Evolutionary conservation across 37 sponge, comb jelly and placozoan species (phyloP).

Genomic region (Spongia lamella): DNA sequence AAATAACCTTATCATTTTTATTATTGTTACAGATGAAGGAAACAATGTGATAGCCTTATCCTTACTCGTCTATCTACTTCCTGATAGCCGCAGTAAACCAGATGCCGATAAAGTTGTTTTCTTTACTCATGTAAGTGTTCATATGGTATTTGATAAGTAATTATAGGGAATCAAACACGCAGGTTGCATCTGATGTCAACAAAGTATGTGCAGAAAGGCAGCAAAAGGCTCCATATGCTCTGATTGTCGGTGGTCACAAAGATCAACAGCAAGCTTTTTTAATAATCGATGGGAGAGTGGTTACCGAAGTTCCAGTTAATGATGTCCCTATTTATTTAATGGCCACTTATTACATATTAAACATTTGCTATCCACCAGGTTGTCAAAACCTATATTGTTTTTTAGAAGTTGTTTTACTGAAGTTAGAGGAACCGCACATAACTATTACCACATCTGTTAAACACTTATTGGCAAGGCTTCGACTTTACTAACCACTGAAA

Average conservation of each 20-base stretch:
- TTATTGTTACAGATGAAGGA: conserved; percentile 7
- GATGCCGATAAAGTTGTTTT: conserved; percentile 13
- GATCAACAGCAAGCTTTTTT: conserved; percentile 20
- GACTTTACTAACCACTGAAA: too few relatives aligned
- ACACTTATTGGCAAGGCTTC: too few relatives aligned
- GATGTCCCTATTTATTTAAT: conserved; percentile 13
- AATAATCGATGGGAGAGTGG: conserved; percentile 2
- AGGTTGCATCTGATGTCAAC: neutral
- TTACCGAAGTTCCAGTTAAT: conserved; percentile 21
- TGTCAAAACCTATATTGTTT: conserved; percentile 25
- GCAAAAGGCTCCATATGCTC: conserved; percentile 15
- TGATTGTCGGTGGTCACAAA: conserved; percentile 3
- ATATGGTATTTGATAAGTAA: neutral
- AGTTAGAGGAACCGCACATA: neutral
- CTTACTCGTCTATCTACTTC: too few relatives aligned
- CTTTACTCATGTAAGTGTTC: conserved; percentile 8
- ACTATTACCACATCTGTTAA: neutral
- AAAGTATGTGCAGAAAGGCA: neutral
- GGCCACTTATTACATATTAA: conserved; percentile 17
- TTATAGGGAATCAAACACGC: neutral
- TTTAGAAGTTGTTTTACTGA: conserved; percentile 7
- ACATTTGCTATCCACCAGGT: conserved; percentile 22
- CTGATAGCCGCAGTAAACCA: conserved; percentile 12
- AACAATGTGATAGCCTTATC: conserved; percentile 5
- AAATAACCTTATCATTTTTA: neutral